phyloP scores from a whole-genome alignment of 2,888 invertebrate species.

The Drosophila recens region DNA sequence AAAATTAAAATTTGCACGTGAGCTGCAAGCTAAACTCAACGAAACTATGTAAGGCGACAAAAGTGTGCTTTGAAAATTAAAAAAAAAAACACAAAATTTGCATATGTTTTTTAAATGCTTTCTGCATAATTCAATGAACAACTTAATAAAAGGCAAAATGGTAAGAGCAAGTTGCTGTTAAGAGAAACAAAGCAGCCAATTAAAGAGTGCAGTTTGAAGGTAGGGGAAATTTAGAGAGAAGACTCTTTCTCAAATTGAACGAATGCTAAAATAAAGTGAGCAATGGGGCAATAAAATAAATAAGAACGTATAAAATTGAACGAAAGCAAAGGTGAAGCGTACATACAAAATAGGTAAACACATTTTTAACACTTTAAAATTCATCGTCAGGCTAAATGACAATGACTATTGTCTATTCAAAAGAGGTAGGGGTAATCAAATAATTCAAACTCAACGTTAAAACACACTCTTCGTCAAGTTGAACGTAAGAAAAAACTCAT shows the following conservation, averaged over 20 bases:
- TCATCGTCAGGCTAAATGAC: not conserved
- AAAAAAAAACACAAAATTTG: constrained; percentile 7
- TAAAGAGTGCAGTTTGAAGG: constrained; percentile 11
- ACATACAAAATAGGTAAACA: not conserved
- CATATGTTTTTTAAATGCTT: constrained; percentile 20
- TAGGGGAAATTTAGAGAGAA: not conserved
- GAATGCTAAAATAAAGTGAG: not conserved
- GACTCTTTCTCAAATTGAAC: not conserved
- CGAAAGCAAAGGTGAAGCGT: not conserved
- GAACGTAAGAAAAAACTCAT: not conserved
- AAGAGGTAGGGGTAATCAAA: not conserved
- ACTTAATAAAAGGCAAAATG: constrained; percentile 2
- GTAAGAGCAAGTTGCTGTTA: not conserved
- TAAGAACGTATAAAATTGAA: not conserved
- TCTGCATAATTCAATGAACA: constrained; percentile 23
- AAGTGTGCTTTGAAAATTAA: constrained; percentile 14
- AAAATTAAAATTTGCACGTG: constrained; percentile 38
- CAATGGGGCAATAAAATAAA: not conserved
- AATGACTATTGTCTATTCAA: not conserved
- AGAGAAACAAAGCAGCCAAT: not conserved
- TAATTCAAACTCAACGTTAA: not conserved
- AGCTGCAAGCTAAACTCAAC: constrained; percentile 24
- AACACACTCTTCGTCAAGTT: not conserved
- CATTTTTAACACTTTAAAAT: not conserved
- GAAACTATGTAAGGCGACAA: constrained; percentile 27